Conservation (phyloP, 2,888 invertebrate genomes). For the Idaea dimidiata region DNA sequence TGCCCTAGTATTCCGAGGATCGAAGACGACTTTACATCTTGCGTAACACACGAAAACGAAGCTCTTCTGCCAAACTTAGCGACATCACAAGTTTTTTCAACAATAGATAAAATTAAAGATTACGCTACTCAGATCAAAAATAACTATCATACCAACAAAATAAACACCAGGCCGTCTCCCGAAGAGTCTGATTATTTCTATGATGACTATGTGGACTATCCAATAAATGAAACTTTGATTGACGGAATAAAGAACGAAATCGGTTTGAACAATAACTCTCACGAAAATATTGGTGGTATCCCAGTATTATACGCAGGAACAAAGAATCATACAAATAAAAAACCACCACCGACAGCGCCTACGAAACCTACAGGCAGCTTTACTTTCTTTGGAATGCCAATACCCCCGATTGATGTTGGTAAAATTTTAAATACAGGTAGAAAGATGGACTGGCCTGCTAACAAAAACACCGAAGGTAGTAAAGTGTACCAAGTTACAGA, state of each 20-base stretch:
- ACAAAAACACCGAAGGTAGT: slow-evolving; percentile 53
- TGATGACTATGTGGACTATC: slow-evolving; percentile 90
- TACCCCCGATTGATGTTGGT: slow-evolving; percentile 86
- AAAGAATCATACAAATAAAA: slow-evolving; percentile 56
- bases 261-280: slow-evolving; percentile 51
- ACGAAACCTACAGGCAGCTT: slow-evolving; percentile 82
- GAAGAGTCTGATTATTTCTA: slow-evolving; percentile 91
- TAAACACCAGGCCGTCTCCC: slow-evolving; percentile 82
- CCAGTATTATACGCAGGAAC: slow-evolving; percentile 74
- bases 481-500: slow-evolving; percentile 66
- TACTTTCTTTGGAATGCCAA: slow-evolving; percentile 92
- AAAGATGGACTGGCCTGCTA: slow-evolving; percentile 71
- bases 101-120: slow-evolving; percentile 80
- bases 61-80: slow-evolving; percentile 77
- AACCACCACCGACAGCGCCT: slow-evolving; percentile 45
- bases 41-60: slow-evolving; percentile 85
- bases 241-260: slow-evolving; percentile 59
- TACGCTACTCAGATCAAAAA: slow-evolving; percentile 68
- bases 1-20: slow-evolving; percentile 76
- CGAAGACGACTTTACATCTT: slow-evolving; percentile 81
- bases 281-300: slow-evolving; percentile 78
- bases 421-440: slow-evolving; percentile 81
- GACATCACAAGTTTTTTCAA: slow-evolving; percentile 81
- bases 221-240: slow-evolving; percentile 82
- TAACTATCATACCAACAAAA: slow-evolving; percentile 68